Conservation (phyloP, 2,888 invertebrate genomes). For the Sinohyriopsis cumingii region DNA sequence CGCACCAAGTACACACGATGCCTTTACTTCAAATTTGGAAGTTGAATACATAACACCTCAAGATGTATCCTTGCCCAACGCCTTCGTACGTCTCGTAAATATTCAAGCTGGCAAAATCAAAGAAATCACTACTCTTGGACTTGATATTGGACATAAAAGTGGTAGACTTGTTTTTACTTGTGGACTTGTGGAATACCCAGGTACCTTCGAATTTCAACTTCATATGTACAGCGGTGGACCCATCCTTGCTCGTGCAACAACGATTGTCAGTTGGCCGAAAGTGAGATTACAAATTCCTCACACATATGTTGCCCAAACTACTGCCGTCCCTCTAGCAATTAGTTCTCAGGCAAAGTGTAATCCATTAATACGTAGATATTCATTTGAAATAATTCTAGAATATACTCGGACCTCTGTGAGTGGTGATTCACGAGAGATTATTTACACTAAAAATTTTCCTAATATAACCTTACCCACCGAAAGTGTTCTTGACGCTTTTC, state of each 20-base stretch:
- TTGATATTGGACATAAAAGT: constrained; percentile 34
- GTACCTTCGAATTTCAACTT: constrained; percentile 55
- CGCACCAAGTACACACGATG: constrained; percentile 51
- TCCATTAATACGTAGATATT: constrained; percentile 46
- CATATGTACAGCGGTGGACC: constrained; percentile 53
- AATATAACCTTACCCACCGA: constrained; percentile 15
- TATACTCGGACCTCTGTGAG: constrained; percentile 27
- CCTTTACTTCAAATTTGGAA: constrained; percentile 59
- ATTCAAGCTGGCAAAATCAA: constrained; percentile 21
- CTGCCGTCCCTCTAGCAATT: constrained; percentile 44
- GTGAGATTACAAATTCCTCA: constrained; percentile 47
- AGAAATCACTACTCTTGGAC: constrained; percentile 54
- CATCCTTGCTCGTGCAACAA: constrained; percentile 38
- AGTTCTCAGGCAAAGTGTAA: constrained; percentile 52
- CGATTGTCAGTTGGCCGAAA: constrained; percentile 57
- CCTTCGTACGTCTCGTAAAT: constrained; percentile 53
- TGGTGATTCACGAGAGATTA: constrained; percentile 18
- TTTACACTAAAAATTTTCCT: constrained; percentile 25
- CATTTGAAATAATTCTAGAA: constrained; percentile 45
- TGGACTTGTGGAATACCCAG: constrained; percentile 63
- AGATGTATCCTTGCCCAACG: constrained; percentile 54
- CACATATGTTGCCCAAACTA: constrained; percentile 50
- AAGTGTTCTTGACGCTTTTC: constrained; percentile 30
- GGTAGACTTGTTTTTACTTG: constrained; percentile 56
- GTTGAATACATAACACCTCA: constrained; percentile 55